phyloP scores from a whole-genome alignment of 1,140 invertebrate genomes.

The Drosophila ohnishii region DNA sequence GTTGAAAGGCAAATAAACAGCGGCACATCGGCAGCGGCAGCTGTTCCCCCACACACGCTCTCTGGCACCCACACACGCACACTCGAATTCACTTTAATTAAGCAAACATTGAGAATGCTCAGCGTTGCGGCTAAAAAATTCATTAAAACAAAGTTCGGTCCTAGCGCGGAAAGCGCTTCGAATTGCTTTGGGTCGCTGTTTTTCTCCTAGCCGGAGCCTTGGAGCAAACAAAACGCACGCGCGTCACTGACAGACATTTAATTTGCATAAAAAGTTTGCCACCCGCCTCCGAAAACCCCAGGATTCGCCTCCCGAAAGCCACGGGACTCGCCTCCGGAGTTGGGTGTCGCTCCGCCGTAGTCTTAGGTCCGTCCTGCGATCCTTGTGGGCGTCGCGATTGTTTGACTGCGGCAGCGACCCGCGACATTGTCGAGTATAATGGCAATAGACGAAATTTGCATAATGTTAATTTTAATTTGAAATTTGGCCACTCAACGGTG shows the following conservation, averaged over 20 bases:
- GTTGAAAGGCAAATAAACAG: constrained; percentile 77
- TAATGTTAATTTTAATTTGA: constrained; percentile 81
- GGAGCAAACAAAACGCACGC: constrained; percentile 76
- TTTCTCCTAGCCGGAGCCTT: constrained; percentile 42
- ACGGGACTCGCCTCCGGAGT: not conserved
- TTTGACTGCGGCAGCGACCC: constrained; percentile 70
- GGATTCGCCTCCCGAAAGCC: not conserved
- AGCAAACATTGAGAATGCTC: constrained; percentile 70
- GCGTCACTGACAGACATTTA: constrained; percentile 75
- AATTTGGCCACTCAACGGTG: constrained; percentile 75
- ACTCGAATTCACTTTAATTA: constrained; percentile 65
- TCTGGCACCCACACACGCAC: constrained; percentile 1
- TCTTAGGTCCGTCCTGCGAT: constrained; percentile 23
- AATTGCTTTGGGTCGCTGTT: constrained; percentile 23
- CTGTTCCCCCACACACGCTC: constrained; percentile 25
- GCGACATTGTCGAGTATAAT: constrained; percentile 49
- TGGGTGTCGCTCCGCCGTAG: constrained; percentile 1
- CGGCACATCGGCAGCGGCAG: constrained; percentile 37
- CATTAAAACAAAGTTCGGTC: constrained; percentile 64
- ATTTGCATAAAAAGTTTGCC: constrained; percentile 78
- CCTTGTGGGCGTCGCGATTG: constrained; percentile 66
- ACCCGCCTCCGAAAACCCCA: constrained; percentile 22
- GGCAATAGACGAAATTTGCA: constrained; percentile 73
- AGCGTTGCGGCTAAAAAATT: constrained; percentile 73
- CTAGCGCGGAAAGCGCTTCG: constrained; percentile 28